Conservation (phyloP, 30 jellyfish, hydroid and myxozoan species). For the Turritopsis dohrnii region DNA sequence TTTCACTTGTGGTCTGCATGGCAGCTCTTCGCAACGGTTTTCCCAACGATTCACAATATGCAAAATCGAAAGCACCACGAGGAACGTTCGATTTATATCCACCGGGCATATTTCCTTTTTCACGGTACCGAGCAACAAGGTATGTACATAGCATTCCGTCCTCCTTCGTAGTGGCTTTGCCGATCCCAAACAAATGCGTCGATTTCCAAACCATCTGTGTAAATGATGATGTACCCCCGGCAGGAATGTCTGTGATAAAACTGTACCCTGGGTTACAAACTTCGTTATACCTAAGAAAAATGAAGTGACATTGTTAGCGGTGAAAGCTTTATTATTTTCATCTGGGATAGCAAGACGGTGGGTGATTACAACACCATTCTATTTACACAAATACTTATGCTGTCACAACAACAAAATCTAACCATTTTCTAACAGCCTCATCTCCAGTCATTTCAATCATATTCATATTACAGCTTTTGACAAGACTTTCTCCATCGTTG, state of each 20-base stretch:
- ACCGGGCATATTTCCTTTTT: slow-evolving; percentile 70
- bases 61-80: slow-evolving; percentile 21
- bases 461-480: slow-evolving; percentile 68
- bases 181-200: slow-evolving; percentile 73
- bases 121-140: slow-evolving; percentile 84
- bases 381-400: background rate
- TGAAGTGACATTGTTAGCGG: background rate
- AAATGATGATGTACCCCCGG: slow-evolving; percentile 39
- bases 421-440: slow-evolving; percentile 93
- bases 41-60: slow-evolving; percentile 34
- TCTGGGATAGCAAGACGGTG: too few relatives aligned
- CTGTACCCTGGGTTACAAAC: slow-evolving; percentile 91
- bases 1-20: background rate
- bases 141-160: slow-evolving; percentile 71
- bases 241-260: slow-evolving; percentile 17
- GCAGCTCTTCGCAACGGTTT: background rate
- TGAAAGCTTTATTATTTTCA: background rate
- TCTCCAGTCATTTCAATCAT: slow-evolving; percentile 83
- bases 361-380: too few relatives aligned
- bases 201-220: slow-evolving; percentile 89
- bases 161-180: slow-evolving; percentile 53
- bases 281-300: slow-evolving; percentile 85
- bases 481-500: slow-evolving; percentile 79
- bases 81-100: slow-evolving; percentile 56
- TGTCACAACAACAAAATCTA: background rate